Evolutionary conservation across 2,888 invertebrate genomes (phyloP), one percentile per base, ranked within the genome.

Genomic region (Trissoscelio sp.): DNA sequence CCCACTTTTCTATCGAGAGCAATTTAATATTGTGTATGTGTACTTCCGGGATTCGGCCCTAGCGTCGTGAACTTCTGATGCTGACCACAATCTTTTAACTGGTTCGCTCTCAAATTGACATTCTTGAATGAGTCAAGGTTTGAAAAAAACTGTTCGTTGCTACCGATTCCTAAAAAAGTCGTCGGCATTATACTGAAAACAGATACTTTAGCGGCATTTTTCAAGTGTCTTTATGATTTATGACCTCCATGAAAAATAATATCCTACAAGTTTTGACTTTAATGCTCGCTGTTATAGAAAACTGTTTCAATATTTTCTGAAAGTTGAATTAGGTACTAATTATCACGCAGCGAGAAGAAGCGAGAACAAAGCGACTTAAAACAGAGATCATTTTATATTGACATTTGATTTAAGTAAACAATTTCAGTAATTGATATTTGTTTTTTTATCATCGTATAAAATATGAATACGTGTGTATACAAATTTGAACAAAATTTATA

Each of bases 1-100:
- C 70, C 80, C 69, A 48, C 62, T 70, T 51, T 70, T 75, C 64
- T 55, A 80, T 48, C 64, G 24, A 53, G 18, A 28, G 39, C 58
- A 70, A 73, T 64, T 69, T 74, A 53, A 74, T 74, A 55, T 64
- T 57, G 20, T 46, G 22, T 39, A 64, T 70, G 57, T 75, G 37
- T 46, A 69, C 70, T 80, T 75, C 75, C 80, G 75, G 75, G 48
- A 80, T 80, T 75, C 70, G 75, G 64, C 75, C 66, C 70, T n/a
- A 51, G 39, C 62, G 44, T 9, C 28, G 51, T 64, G 34, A 62
- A 74, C 28, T 55, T 79, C 16, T 73, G 18, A 69, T 62, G 48
- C 64, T 69, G 58, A 62, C 80, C 80, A 53, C 70, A 69, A 60
- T 39, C 58, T 39, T 75, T 70, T 58, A 75, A 80, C 80, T 34